phyloP scores from a whole-genome alignment of 2,797 vertebrate species.

The Dipus sagitta region DNA sequence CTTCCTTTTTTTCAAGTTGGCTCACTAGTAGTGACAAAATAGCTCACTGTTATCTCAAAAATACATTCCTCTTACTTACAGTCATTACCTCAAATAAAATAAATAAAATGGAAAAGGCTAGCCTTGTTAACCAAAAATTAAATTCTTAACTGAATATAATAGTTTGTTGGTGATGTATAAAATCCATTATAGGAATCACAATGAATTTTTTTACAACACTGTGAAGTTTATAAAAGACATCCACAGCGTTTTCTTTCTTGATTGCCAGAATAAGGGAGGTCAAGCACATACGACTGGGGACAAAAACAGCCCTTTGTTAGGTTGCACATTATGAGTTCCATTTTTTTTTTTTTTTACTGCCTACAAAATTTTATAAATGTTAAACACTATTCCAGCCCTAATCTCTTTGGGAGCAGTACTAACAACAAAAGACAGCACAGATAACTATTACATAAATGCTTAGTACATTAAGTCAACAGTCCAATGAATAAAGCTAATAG shows the following conservation, averaged over 20 bases:
- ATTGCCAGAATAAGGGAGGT: background rate
- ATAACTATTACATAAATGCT: background rate
- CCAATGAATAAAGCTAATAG: background rate
- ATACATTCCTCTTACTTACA: constrained; percentile 39
- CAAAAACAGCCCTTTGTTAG: constrained; percentile 15
- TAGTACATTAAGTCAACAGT: constrained; percentile 18
- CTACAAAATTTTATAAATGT: constrained; percentile 51
- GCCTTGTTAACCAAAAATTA: constrained; percentile 46
- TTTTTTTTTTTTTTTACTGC: constrained; percentile 1
- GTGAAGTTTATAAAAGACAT: constrained; percentile 24
- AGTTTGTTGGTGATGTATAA: constrained; percentile 36
- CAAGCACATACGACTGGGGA: background rate
- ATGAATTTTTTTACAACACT: background rate
- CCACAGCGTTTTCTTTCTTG: constrained; percentile 11
- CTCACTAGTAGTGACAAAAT: constrained; percentile 53
- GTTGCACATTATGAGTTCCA: background rate
- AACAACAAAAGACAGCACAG: background rate
- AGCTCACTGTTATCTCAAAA: constrained; percentile 58
- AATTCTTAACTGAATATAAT: constrained; percentile 43
- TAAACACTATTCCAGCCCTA: background rate
- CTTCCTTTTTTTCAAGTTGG: background rate
- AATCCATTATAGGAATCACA: constrained; percentile 33
- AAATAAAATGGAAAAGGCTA: constrained; percentile 46
- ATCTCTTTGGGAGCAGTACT: background rate
- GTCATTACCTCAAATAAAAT: constrained; percentile 1